phyloP scores from a whole-genome alignment of 2,888 invertebrate genomes.

The Eubasilissa splendida region DNA sequence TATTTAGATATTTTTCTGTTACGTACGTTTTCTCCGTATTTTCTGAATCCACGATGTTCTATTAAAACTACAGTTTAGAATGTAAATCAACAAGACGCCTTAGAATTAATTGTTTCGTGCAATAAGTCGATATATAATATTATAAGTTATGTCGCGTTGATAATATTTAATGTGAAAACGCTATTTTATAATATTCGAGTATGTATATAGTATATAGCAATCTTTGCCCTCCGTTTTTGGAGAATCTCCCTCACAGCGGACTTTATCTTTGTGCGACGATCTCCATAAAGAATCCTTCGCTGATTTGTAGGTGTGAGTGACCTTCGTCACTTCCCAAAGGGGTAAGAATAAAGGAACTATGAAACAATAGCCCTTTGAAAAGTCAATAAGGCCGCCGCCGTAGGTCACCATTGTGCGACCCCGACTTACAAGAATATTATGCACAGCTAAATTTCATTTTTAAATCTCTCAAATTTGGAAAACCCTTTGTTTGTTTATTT shows the following conservation, averaged over 20 bases:
- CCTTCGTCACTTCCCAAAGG: conserved; percentile 26
- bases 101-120: no score
- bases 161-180: no score
- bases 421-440: background rate
- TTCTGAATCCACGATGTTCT: no score
- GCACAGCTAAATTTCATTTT: background rate
- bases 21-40: no score
- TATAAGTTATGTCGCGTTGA: no score
- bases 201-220: no score
- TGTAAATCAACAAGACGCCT: no score
- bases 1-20: no score
- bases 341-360: conserved; percentile 26
- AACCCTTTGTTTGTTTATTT: no score
- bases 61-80: no score
- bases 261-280: conserved; percentile 26
- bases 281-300: background rate
- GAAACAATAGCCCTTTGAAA: conserved; percentile 17
- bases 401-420: background rate
- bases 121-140: no score
- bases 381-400: conserved; percentile 32
- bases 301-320: conserved; percentile 8
- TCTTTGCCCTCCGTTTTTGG: background rate
- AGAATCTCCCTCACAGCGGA: background rate
- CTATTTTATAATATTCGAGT: no score
- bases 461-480: background rate